A percentile compares a stretch with the other conserved stretches of the same genome.
These are phyloP conservation scores for Eubucco bourcierii DNA, from an alignment of 2,113 vertebrate genomes.

Conservation along the genomic window DNA sequence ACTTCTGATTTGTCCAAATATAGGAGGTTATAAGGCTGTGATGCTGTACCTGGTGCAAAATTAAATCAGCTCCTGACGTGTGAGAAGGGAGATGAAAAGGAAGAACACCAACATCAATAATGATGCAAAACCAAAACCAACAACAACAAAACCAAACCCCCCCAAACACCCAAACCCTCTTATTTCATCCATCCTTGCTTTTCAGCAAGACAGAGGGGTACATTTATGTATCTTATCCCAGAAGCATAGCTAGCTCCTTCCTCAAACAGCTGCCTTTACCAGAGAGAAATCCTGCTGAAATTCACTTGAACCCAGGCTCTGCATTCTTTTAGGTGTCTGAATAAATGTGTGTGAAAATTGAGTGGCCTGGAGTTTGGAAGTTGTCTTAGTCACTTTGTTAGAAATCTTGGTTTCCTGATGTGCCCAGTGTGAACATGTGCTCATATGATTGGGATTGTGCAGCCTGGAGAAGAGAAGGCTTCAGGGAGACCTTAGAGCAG, in stretches of 20 bases:
- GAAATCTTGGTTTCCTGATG: background rate
- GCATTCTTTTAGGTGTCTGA: background rate
- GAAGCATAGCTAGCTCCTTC: background rate
- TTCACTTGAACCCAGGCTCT: background rate
- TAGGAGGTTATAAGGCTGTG: background rate
- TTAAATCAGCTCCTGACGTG: background rate
- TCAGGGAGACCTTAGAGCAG: too few species aligned
- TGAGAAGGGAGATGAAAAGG: background rate
- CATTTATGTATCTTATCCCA: background rate
- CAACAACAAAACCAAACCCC: too few species aligned
- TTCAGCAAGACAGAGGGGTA: background rate
- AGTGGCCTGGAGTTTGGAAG: background rate
- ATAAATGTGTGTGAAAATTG: background rate
- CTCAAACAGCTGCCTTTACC: background rate
- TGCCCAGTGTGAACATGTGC: rapidly evolving
- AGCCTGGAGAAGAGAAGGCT: too few species aligned
- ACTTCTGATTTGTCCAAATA: background rate
- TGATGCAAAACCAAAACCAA: too few species aligned
- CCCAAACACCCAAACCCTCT: too few species aligned
- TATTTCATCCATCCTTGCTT: background rate
- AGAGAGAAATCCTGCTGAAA: background rate
- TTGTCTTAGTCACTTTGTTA: background rate
- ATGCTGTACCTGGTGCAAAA: background rate
- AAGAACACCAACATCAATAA: too few species aligned
- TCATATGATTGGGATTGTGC: too few species aligned